phyloP scores from a whole-genome alignment of 2,113 vertebrate genomes.

The crab-eating macaque (Macaca fascicularis) region T2T-MFA8v1.1 NC_088385.1:25277001-25277500 shows the following conservation, averaged over 20 bases:
- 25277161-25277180: constrained; percentile 90
- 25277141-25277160: constrained; percentile 96
- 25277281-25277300: constrained; percentile 84
- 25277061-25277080: constrained; percentile 99
- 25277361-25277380: constrained; percentile 71
- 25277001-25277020: constrained; percentile 87
- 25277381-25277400: constrained; percentile 16
- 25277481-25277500: constrained; percentile 27
- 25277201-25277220: constrained; percentile 87
- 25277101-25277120: constrained; percentile 99
- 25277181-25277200: constrained; percentile 88
- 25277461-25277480: constrained; percentile 27
- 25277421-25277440: background rate
- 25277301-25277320: constrained; percentile 74
- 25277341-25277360: constrained; percentile 65
- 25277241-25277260: constrained; percentile 81
- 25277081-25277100: constrained; percentile 98
- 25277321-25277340: constrained; percentile 69
- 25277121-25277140: constrained; percentile 98
- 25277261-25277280: constrained; percentile 76
- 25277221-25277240: constrained; percentile 82
- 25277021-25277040: constrained; percentile 98
- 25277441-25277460: constrained; percentile 30
- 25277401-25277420: constrained; percentile 65
- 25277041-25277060: constrained; percentile 99